Base-by-base conservation (phyloP, 2,888 invertebrate species). In the Pyrgus malvae region DNA sequence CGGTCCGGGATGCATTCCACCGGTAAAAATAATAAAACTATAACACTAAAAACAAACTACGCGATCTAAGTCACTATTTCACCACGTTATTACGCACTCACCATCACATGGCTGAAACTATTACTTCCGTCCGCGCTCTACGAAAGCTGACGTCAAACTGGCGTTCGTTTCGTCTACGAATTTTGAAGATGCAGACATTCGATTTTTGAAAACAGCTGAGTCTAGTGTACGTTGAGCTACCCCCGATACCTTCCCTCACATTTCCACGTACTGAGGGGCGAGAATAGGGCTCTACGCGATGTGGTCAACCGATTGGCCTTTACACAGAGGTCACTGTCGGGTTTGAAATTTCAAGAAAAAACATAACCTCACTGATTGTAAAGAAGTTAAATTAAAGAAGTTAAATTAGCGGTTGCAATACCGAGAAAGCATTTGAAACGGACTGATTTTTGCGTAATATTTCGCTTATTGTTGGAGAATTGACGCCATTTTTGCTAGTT, bases 141-240 rank as follows among this genome's bases (percentile, higher is more conserved):
- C 70, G 59, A 71, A 64, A 68, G 60, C 76, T 79, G 77, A 80
- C 80, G 80, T 82, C 73, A 83, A 65, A 88, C 87, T 88, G 77
- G 65, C 65, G 64, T 65, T 51, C 58, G 48, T 59, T 65, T 51
- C 58, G 48, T 59, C 60, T 61, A 53, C 55, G 61, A 64, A 70
- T 67, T 72, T 75, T 69, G 64, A 61, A 62, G 55, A 60, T 57
- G 64, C 63, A 61, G 65, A 69, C 72, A 74, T 83, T 85, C 83
- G 85, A 86, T 87, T 87, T 87, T 80, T 70, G 67, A 81, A 85
- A 87, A 80, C 85, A 85, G 82, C 81, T 83, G 82, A 72, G 69
- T 61, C 82, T 77, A 81, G 58, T 62, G 49, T 62, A 58, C 57
- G 49, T 45, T 60, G 80, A 74, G 58, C 83, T 63, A 62, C 58